Evolutionary conservation across 1,140 invertebrate genomes (phyloP).

Genomic region (Drosophila ambigua): DNA sequence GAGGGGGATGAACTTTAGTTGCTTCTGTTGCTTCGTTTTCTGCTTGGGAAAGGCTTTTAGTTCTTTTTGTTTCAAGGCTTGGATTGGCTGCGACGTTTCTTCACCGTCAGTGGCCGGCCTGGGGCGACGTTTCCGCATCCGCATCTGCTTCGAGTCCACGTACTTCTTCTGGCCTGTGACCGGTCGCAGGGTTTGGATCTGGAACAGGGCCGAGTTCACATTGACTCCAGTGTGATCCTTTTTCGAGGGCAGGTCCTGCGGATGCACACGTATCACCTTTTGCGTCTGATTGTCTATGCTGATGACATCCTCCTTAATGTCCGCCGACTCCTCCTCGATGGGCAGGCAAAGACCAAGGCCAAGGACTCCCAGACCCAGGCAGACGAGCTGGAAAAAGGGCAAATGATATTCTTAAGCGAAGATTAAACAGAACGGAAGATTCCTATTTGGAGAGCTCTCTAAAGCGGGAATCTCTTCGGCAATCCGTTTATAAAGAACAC

Average conservation of each 20-base stretch:
- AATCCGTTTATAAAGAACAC: background rate
- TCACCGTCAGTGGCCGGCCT: conserved; percentile 56
- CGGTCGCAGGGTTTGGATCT: conserved; percentile 67
- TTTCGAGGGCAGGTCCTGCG: conserved; percentile 65
- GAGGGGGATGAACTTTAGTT: conserved; percentile 64
- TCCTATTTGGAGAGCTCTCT: too few species aligned
- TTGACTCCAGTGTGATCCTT: conserved; percentile 57
- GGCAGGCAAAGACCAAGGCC: background rate
- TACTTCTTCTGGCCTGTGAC: conserved; percentile 32
- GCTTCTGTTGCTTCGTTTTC: conserved; percentile 76
- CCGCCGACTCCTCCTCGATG: conserved; percentile 32
- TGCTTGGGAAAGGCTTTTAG: conserved; percentile 79
- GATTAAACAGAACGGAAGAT: background rate
- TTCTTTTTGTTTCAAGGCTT: conserved; percentile 62
- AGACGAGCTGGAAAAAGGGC: conserved; percentile 30
- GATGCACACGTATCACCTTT: conserved; percentile 76
- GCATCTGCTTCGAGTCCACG: conserved; percentile 68
- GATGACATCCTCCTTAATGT: conserved; percentile 75
- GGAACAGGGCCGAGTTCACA: conserved; percentile 73
- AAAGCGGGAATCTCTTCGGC: too few species aligned
- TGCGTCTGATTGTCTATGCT: conserved; percentile 69
- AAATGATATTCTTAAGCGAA: too few species aligned
- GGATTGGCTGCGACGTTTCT: conserved; percentile 51
- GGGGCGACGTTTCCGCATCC: conserved; percentile 56
- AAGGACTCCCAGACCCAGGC: conserved; percentile 24